These are phyloP conservation scores for Ormyrus labotus DNA, from an alignment of 2,888 invertebrate genomes.

Conservation along the genomic window DNA sequence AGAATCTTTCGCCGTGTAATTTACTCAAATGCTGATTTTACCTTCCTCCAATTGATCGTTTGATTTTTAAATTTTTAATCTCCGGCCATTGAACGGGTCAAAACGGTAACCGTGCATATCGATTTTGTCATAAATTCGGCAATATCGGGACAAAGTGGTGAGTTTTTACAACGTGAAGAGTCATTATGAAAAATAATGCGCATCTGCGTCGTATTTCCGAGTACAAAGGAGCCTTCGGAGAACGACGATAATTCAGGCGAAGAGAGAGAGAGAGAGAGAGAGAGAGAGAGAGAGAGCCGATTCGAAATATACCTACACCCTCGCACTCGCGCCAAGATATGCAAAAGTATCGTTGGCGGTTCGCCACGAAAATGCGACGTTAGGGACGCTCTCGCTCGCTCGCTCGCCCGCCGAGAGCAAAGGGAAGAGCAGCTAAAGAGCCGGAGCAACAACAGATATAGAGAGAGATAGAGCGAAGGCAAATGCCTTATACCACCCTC, in stretches of 20 bases:
- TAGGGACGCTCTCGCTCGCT: conserved; percentile 48
- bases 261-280: neutral
- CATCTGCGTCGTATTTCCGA: conserved; percentile 39
- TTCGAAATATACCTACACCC: conserved; percentile 52
- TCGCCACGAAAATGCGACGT: conserved; percentile 60
- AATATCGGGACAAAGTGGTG: neutral
- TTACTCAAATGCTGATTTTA: conserved; percentile 30
- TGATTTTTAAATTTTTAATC: conserved; percentile 30
- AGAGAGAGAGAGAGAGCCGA: conserved; percentile 33
- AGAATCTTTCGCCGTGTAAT: conserved; percentile 21
- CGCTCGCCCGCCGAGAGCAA: conserved; percentile 10
- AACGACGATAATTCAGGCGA: conserved; percentile 52
- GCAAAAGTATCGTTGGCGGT: conserved; percentile 60
- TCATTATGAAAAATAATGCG: conserved; percentile 40
- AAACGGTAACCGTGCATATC: neutral
- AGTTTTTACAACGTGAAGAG: neutral
- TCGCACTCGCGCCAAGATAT: conserved; percentile 49
- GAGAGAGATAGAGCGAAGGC: conserved; percentile 44
- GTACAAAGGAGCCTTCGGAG: conserved; percentile 46
- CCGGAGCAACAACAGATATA: conserved; percentile 15
- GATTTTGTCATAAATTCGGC: neutral
- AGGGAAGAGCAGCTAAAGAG: conserved; percentile 35
- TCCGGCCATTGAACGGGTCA: neutral
- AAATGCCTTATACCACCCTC: conserved; percentile 65
- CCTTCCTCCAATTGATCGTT: conserved; percentile 3